Evolutionary conservation across 2,797 vertebrate genomes (phyloP).

Genomic region (Chaunax sp.): DNA sequence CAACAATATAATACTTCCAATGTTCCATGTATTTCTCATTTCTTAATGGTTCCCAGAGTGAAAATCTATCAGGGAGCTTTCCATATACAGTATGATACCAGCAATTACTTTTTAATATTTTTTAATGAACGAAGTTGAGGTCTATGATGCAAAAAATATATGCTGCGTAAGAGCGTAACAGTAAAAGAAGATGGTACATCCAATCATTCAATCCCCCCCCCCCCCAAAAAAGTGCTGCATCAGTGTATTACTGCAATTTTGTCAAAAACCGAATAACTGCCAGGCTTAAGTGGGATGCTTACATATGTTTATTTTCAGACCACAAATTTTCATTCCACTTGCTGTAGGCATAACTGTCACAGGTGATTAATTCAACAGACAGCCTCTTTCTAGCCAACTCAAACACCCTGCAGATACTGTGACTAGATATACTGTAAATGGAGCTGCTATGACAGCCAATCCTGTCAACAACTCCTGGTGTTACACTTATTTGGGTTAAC

Average conservation of each 20-base stretch:
- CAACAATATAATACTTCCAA: constrained; percentile 7
- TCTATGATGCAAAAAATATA: constrained; percentile 31
- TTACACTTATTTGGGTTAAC: constrained; percentile 59
- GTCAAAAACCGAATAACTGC: neutral
- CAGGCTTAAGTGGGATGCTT: neutral
- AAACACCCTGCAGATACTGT: constrained; percentile 16
- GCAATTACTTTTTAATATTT: neutral
- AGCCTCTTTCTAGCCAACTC: constrained; percentile 38
- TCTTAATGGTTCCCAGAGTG: neutral
- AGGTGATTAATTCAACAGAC: constrained; percentile 61
- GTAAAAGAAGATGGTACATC: constrained; percentile 26
- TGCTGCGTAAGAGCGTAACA: constrained; percentile 11
- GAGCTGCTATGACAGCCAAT: constrained; percentile 52
- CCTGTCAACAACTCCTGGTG: constrained; percentile 47
- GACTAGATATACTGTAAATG: constrained; percentile 38
- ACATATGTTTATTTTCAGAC: neutral
- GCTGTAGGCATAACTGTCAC: constrained; percentile 55
- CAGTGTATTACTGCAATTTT: neutral
- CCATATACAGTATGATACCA: constrained; percentile 6
- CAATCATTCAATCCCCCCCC: constrained; percentile 36
- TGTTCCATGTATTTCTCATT: constrained; percentile 23
- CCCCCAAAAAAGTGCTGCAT: constrained; percentile 18
- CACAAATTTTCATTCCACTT: constrained; percentile 4
- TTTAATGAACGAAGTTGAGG: neutral
- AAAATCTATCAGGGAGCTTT: neutral